phyloP scores from a whole-genome alignment of 2,888 invertebrate genomes.

The Lasioglossum marginatum region DNA sequence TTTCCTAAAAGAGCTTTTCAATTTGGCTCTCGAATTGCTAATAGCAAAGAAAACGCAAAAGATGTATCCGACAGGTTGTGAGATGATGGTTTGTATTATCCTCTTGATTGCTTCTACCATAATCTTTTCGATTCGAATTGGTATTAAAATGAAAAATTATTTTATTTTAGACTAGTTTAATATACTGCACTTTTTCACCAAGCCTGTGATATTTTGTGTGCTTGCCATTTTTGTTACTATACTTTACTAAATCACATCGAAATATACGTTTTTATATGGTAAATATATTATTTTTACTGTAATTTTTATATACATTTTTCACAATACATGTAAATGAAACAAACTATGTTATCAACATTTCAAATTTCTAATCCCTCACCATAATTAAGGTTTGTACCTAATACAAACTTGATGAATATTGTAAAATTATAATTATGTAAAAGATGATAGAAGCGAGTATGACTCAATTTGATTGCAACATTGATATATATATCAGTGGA shows the following conservation, averaged over 20 bases:
- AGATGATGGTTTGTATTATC: slow-evolving; percentile 23
- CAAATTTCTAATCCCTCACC: background rate
- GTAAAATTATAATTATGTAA: background rate
- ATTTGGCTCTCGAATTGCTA: slow-evolving; percentile 98
- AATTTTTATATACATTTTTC: slow-evolving; percentile 27
- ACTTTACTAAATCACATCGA: background rate
- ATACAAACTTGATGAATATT: background rate
- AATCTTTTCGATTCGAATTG: background rate
- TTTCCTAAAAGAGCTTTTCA: slow-evolving; percentile 97
- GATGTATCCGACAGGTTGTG: slow-evolving; percentile 87
- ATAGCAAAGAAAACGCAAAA: slow-evolving; percentile 94
- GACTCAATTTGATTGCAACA: slow-evolving; percentile 9
- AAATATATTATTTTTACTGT: slow-evolving; percentile 34
- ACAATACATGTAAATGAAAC: slow-evolving; percentile 23
- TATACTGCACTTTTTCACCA: slow-evolving; percentile 87
- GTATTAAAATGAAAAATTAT: background rate
- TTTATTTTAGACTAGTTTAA: slow-evolving; percentile 88
- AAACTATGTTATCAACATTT: slow-evolving; percentile 21
- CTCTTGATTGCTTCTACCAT: background rate
- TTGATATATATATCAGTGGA: too few species aligned
- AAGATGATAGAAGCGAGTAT: background rate
- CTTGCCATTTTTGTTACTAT: slow-evolving; percentile 24
- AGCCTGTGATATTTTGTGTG: slow-evolving; percentile 75
- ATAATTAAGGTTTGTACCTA: background rate
- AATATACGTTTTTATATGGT: background rate